phyloP scores from a whole-genome alignment of 35 echinoderm and acorn worm genomes.

The Diadema setosum region DNA sequence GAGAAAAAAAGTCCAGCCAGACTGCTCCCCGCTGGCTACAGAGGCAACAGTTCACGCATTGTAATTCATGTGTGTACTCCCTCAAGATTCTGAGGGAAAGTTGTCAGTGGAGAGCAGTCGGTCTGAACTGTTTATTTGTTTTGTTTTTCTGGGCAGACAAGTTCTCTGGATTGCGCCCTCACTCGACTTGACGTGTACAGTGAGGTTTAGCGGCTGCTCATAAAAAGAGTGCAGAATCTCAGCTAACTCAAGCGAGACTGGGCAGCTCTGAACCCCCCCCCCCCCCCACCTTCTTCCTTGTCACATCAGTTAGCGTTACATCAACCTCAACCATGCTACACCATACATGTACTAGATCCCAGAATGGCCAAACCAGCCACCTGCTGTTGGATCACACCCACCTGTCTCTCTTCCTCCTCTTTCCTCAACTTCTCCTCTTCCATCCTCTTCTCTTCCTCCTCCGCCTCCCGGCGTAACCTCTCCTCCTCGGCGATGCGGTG shows the following conservation, averaged over 20 bases:
- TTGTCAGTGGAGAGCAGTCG: no score
- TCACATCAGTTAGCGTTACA: neutral
- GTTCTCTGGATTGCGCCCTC: no score
- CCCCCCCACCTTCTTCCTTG: neutral
- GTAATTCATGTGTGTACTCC: no score
- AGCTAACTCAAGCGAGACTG: neutral
- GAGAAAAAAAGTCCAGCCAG: no score
- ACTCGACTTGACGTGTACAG: no score
- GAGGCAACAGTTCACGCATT: no score
- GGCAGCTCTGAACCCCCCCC: neutral
- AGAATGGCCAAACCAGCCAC: neutral
- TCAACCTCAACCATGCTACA: neutral
- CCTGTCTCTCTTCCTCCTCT: slow-evolving; percentile 59
- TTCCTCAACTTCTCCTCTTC: slow-evolving; percentile 25
- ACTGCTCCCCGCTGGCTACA: no score
- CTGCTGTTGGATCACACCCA: neutral
- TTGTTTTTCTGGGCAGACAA: no score
- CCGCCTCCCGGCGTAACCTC: slow-evolving; percentile 42
- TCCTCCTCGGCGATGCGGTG: slow-evolving; percentile 58
- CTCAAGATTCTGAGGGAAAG: no score
- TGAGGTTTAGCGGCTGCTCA: no score
- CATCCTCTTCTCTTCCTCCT: slow-evolving; percentile 38
- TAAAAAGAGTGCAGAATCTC: no score
- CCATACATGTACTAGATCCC: neutral
- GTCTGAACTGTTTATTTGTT: no score